phyloP scores from a whole-genome alignment of 2,888 invertebrate genomes.

The Scaeva pyrastri region DNA sequence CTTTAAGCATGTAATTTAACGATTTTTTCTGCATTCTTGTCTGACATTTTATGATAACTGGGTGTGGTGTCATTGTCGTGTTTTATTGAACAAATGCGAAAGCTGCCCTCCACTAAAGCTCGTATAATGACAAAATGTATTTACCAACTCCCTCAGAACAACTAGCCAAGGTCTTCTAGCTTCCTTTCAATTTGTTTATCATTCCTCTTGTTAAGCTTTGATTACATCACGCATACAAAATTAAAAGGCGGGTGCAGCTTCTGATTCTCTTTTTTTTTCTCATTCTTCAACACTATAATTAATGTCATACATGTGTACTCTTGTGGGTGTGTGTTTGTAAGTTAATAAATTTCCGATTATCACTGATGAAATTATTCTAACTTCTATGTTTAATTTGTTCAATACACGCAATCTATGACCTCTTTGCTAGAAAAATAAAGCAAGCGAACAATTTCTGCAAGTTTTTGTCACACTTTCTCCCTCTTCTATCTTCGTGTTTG shows the following conservation, averaged over 20 bases:
- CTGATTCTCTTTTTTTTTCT: conserved; percentile 2
- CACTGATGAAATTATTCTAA: conserved; percentile 12
- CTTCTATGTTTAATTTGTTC: background rate
- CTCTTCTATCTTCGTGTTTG: background rate
- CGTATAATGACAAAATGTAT: too few relatives aligned
- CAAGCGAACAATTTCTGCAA: background rate
- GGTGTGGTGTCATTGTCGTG: too few relatives aligned
- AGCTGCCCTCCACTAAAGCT: too few relatives aligned
- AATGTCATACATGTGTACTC: background rate
- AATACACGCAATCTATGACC: conserved; percentile 23
- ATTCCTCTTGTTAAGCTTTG: background rate
- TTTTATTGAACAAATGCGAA: too few relatives aligned
- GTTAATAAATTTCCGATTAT: conserved; percentile 28
- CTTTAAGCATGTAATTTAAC: too few relatives aligned
- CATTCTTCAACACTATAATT: background rate
- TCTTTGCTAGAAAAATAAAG: background rate
- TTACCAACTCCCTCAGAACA: too few relatives aligned
- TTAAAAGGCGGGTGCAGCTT: conserved; percentile 12
- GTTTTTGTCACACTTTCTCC: conserved; percentile 1
- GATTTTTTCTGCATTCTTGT: too few relatives aligned
- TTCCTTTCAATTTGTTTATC: background rate
- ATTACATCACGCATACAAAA: conserved; percentile 49
- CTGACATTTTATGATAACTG: too few relatives aligned
- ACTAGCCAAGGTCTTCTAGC: too few relatives aligned
- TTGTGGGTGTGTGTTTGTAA: background rate